Evolutionary conservation across 2,113 vertebrate species (phyloP).

Genomic region (Lepus timidus): DNA sequence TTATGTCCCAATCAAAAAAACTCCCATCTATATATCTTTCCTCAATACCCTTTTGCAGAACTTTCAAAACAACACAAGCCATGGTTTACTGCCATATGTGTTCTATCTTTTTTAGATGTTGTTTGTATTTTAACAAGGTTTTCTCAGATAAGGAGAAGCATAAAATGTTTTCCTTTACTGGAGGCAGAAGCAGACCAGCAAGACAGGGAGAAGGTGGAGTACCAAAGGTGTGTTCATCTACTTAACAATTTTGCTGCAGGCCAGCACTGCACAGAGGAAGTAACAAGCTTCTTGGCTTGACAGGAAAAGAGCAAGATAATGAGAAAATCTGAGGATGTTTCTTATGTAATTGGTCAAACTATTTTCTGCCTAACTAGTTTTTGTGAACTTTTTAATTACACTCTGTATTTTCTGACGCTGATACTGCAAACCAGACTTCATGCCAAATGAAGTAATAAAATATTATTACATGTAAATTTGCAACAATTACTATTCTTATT

Average conservation of each 20-base stretch:
- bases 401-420: slow-evolving; percentile 26
- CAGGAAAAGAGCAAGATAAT: neutral
- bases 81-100: neutral
- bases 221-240: neutral
- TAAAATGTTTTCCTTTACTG: neutral
- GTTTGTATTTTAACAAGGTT: neutral
- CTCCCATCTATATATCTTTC: neutral
- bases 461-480: slow-evolving; percentile 60
- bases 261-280: neutral
- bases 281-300: neutral
- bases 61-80: neutral
- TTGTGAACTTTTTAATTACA: slow-evolving; percentile 37
- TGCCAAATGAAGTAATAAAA: slow-evolving; percentile 55
- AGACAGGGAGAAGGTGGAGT: neutral
- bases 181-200: neutral
- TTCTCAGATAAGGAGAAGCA: neutral
- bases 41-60: neutral
- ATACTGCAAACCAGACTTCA: slow-evolving; percentile 34
- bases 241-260: neutral
- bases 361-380: slow-evolving; percentile 58
- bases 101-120: neutral
- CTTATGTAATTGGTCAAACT: neutral
- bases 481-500: slow-evolving; percentile 33
- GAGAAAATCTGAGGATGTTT: neutral
- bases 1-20: neutral